Evolutionary conservation across 1,140 invertebrate genomes (phyloP), one percentile per base, ranked within the genome.

Genomic region (Notospermus geniculatus): DNA sequence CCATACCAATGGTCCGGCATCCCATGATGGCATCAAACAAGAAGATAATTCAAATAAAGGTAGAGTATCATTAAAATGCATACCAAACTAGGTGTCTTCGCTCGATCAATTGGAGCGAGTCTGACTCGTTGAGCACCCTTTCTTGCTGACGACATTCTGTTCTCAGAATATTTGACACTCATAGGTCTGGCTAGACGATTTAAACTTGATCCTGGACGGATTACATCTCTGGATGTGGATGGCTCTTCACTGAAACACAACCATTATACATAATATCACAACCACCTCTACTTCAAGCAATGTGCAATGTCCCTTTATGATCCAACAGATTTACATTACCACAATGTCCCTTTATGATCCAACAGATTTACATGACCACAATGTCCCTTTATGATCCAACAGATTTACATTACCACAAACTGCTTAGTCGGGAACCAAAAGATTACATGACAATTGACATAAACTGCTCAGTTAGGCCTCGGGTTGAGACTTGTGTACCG

Each of bases 41-140:
- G n/a, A n/a, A n/a, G n/a, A n/a, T n/a, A n/a, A n/a, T n/a, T n/a
- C n/a, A n/a, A n/a, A n/a, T n/a, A n/a, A n/a, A n/a, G n/a, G n/a
- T n/a, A n/a, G n/a, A n/a, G n/a, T n/a, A n/a, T n/a, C n/a, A n/a
- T n/a, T n/a, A n/a, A n/a, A n/a, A n/a, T n/a, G n/a, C 46, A 4
- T 50, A 50, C 46, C n/a, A 50, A 5, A 50, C 46, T 50, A 27
- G 46, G 46, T 50, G 46, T 50, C n/a, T 50, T 50, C 4, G 46
- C 46, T n/a, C 46, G n/a, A 50, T 50, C 46, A 23, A 50, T 23
- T 50, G 46, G 46, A 23, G 46, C 46, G 5, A 50, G 46, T 23
- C 46, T 5, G 32, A 36, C 32, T 9, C 46, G 46, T n/a, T 19
- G 46, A 50, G 46, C 46, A 19, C 46, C 46, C n/a, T 50, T 50